Base-by-base conservation (phyloP, 2,888 invertebrate species). In the Unio pictorum region DNA sequence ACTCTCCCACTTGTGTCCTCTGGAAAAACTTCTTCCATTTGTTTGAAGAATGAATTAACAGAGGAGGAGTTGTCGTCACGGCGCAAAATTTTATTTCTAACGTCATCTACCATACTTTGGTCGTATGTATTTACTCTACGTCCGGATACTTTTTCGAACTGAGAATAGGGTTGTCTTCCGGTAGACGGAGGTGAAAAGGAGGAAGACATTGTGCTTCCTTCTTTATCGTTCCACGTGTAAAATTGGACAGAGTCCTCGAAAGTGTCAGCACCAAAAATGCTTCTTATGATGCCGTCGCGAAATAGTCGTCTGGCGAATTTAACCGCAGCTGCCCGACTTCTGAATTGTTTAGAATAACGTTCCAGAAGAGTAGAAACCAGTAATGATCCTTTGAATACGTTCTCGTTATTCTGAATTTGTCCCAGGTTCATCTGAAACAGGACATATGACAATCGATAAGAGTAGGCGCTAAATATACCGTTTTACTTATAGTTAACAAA, bases 201-300 rank as follows among this genome's bases (percentile, higher is more conserved):
- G 73, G 82, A 83, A 74, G 81, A 81, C 81, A 82, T 81, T 61
- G 70, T 77, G 18, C 68, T 28, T 59, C 69, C 74, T 61, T 81
- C 80, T 64, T 81, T 75, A 66, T 85, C 81, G 20, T 79, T 74
- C 86, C 86, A 87, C 61, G 81, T 76, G 71, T 86, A 88, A 58
- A 87, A 76, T 54, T 85, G 85, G 18, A 84, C 84, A 54, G 86
- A 85, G 68, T 88, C 88, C 67, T 88, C 87, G 74, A 88, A 88
- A 57, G 75, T 71, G 23, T 72, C 71, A 17, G 82, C 78, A 20
- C 85, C 86, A 67, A 82, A 84, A 55, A 87, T 82, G 63, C 87
- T 85, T 66, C 74, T 75, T 34, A 88, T 83, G 55, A 83, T 81
- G 26, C 87, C 86, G 61, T 82, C 80, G 34, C 82, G 81, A 64